Base-by-base conservation (phyloP, 2,113 vertebrate species). In the Megatriorchis doriae region DNA sequence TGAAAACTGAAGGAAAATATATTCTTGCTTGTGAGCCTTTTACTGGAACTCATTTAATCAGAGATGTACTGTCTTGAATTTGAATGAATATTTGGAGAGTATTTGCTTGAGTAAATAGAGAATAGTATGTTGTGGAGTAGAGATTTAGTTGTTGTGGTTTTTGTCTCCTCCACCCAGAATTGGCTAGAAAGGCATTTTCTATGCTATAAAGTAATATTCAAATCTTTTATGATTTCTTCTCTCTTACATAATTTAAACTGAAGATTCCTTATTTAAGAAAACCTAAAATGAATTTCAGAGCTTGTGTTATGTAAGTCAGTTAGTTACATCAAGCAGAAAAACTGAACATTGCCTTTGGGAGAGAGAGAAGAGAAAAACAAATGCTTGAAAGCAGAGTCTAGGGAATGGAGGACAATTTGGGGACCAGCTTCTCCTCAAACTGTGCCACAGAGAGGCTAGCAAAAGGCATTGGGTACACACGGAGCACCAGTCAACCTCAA, bases 321-420 rank as follows among this genome's bases (percentile, higher is more conserved):
- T 85, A 96, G 91, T 97, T 92, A 91, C 92, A 96, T 96, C 88
- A 96, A 97, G 92, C 95, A 92, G 94, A 96, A 97, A 96, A 96
- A 90, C 81, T 92, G 91, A 97, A 95, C 91, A 63, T 91, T 95
- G 93, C 89, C 88, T 93, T 94, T 92, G 88, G 95, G 94, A 58
- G 81, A 67, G 83, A 65, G 62, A 3, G 50, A 36, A 31, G 31
- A 67, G 36, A n/a, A 36, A 26, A 92, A 63, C 82, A 97, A 93
- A 88, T 93, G 92, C 92, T 96, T 92, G 86, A 79, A 81, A 95
- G 75, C 86, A 70, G 87, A 93, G 48, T 94, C 77, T 78, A 43
- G 84, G 92, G 56, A 81, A 94, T 63, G 80, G 93, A 96, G 70
- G 74, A 70, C 58, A 90, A 71, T 77, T 79, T 90, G 45, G 81